These are phyloP conservation scores for Caenorhabditis sp. DNA, from an alignment of 2,888 invertebrate genomes.

Conservation along the genomic window DNA sequence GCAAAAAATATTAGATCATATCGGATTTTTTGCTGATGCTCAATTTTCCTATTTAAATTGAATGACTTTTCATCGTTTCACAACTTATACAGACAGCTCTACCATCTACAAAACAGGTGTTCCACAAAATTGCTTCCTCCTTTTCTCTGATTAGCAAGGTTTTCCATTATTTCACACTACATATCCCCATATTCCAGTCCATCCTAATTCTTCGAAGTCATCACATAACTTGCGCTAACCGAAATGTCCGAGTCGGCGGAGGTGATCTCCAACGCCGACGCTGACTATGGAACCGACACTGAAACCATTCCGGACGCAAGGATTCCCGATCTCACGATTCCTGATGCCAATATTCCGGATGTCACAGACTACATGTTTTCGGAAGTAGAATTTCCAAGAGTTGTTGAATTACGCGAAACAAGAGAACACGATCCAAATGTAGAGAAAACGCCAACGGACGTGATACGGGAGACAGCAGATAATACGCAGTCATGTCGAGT, in stretches of 20 bases:
- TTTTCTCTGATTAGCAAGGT: background rate
- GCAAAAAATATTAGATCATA: no score
- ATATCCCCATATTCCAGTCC: no score
- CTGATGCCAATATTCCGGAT: background rate
- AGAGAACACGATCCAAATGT: background rate
- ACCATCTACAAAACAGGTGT: no score
- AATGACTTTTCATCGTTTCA: no score
- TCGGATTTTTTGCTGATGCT: no score
- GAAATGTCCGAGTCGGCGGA: slow-evolving; percentile 52
- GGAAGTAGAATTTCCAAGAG: no score
- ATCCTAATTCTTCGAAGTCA: background rate
- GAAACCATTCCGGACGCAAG: slow-evolving; percentile 12
- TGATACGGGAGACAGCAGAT: slow-evolving; percentile 40
- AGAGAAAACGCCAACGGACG: background rate
- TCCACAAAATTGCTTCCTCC: background rate
- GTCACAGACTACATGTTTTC: no score
- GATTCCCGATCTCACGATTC: background rate
- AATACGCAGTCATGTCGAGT: slow-evolving; percentile 50
- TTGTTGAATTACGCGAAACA: no score
- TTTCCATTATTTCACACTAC: no score
- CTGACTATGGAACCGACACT: slow-evolving; percentile 23
- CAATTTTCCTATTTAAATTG: no score
- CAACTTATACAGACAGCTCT: no score
- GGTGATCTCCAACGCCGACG: slow-evolving; percentile 41
- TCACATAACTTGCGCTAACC: background rate